Base-by-base conservation (phyloP, 2,888 invertebrate genomes). In the Heliconius hortense region DNA sequence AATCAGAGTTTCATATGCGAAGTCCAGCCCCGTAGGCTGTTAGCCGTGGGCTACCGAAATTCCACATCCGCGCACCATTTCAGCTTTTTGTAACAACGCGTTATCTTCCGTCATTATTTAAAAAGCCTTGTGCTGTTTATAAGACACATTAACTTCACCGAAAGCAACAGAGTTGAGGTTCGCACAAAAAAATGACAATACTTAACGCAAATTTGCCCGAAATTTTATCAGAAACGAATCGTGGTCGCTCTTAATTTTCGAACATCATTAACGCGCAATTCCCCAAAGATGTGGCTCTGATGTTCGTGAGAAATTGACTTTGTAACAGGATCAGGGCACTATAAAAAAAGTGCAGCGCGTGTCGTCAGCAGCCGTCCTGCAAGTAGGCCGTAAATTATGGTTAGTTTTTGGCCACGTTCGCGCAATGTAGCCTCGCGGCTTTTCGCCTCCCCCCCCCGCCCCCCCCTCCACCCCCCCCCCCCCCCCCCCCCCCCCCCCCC, bases 351-450 rank as follows among this genome's bases (percentile, higher is more conserved):
- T 81, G 77, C 82, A 86, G 91, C 93, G 91, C 91, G 92, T 93
- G 92, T 92, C 91, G 88, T 88, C 90, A 85, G 83, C 87, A 84
- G 89, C 86, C 85, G 90, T 87, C 88, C 87, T 84, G 89, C 94
- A 90, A 94, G 93, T 91, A 89, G 91, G 89, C 90, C 86, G 93
- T 94, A 94, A 94, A 94, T 94, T 94, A 94, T 94, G 94, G 94
- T 94, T 94, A 94, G 94, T 94, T 94, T 94, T 94, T 93, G 94
- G 93, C 88, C 87, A 91, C 89, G 88, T 84, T 88, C 81, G 89
- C 89, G 93, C 92, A 93, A 92, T 93, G 93, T 87, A 81, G 93
- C 90, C 90, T 88, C 90, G 88, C 91, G 89, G 92, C 93, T 92
- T 91, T 90, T 87, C 90, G 88, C 85, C 83, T 84, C 84, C 85